Percentiles rank a stretch among this genome's conserved stretches.
Evolutionary conservation across 1,140 invertebrate genomes (phyloP).

Genomic region (Pentalonia nigronervosa): DNA sequence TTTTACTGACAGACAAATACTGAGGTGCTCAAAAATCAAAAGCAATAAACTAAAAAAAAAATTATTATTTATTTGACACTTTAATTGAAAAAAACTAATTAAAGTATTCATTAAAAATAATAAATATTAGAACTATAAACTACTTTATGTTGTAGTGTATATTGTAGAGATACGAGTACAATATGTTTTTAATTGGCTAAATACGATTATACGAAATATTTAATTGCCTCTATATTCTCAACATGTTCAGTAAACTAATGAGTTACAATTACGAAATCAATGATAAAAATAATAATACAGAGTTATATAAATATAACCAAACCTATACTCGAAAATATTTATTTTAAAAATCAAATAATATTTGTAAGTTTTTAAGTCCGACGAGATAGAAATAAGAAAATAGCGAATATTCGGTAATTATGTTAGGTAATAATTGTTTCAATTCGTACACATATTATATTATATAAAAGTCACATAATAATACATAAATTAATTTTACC

Average conservation of each 20-base stretch:
- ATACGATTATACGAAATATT: background rate
- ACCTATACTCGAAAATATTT: background rate
- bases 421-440: background rate
- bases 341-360: background rate
- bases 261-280: background rate
- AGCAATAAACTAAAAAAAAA: background rate
- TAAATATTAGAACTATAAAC: background rate
- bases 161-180: background rate
- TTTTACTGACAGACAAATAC: background rate
- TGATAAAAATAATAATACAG: background rate
- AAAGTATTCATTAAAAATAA: background rate
- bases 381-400: background rate
- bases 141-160: background rate
- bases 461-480: background rate
- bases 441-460: background rate
- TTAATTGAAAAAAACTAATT: background rate
- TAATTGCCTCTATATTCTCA: background rate
- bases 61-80: background rate
- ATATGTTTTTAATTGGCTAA: slow-evolving; percentile 14
- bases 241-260: background rate
- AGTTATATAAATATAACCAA: background rate
- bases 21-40: background rate
- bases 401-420: background rate
- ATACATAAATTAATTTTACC: background rate
- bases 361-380: background rate